Conservation (phyloP, 2,888 invertebrate species). For the Perithous albicinctus region DNA sequence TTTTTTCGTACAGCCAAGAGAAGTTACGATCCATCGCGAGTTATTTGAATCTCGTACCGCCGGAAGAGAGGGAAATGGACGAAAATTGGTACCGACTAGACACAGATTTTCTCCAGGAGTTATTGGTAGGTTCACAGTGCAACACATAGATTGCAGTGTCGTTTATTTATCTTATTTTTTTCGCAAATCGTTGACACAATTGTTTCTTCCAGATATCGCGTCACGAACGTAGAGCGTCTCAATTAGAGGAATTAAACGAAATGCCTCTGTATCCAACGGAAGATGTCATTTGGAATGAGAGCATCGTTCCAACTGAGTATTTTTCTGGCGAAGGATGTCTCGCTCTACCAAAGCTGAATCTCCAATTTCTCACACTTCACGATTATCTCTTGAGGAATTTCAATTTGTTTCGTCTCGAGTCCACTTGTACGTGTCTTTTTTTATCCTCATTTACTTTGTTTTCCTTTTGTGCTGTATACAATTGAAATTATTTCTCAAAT, state of each 20-base stretch:
- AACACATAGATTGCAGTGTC: not conserved
- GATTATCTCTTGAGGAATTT: conserved; percentile 99
- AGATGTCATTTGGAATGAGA: conserved; percentile 99
- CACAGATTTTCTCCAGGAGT: conserved; percentile 92
- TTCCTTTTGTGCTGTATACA: not conserved
- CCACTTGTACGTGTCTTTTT: conserved; percentile 92
- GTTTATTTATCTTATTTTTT: not conserved
- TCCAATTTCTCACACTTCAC: conserved; percentile 99
- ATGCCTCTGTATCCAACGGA: conserved; percentile 99
- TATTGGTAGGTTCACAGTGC: conserved; percentile 88
- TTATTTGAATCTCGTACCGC: conserved; percentile 94
- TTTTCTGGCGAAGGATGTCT: conserved; percentile 98
- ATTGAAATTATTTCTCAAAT: conserved; percentile 70
- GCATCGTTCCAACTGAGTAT: conserved; percentile 98
- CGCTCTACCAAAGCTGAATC: conserved; percentile 98
- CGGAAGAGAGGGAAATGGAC: conserved; percentile 88
- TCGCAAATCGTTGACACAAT: not conserved
- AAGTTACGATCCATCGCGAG: conserved; percentile 94
- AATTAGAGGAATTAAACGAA: conserved; percentile 97
- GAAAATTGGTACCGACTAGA: conserved; percentile 92
- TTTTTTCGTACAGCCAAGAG: too few species aligned
- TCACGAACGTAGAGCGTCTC: conserved; percentile 95
- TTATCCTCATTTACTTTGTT: not conserved
- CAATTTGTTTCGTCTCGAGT: conserved; percentile 98
- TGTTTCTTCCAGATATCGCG: conserved; percentile 88